Base-by-base conservation (phyloP, 2,113 vertebrate species). In the Cathartes aura region DNA sequence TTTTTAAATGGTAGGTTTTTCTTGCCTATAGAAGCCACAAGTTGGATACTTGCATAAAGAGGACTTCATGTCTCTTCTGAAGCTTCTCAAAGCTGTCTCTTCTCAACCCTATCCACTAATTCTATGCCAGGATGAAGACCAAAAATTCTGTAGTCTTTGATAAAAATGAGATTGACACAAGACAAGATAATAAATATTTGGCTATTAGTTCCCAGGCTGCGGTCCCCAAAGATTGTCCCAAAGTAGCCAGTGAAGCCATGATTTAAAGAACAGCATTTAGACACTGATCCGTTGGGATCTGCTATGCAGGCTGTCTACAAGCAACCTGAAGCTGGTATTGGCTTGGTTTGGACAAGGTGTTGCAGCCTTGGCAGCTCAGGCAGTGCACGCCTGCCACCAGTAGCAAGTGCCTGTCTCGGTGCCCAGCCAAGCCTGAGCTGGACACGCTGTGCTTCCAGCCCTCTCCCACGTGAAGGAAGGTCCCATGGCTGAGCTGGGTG, bases 321-420 rank as follows among this genome's bases (percentile, higher is more conserved):
- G 60, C 40, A 55, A 42, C 32, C 48, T 21, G 17, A 4, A 63
- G 36, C n/a, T 8, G 1, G 26, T 9, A 7, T 9, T 27, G 58
- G 32, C 32, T 64, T 17, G 4, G 24, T 27, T 17, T 68, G 60
- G n/a, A 36, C 60, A 42, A 67, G 60, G n/a, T n/a, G 11, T 22
- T 27, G 26, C 56, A 62, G 23, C 36, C 64, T 19, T 7, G 22
- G n/a, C 16, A 60, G 38, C 34, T 30, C 47, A 29, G 32, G 30
- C 40, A 62, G 24, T 1, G 6, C 30, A 5, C 2, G 4, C 8
- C 42, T 21, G 10, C 24, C n/a, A 38, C 24, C 53, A 16, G 29
- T 0, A 7, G 13, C 2, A 5, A 45, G n/a, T 7, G 15, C 13
- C 42, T 34, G 36, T 58, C 45, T 32, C 40, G 2, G 1, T 9